Conservation (phyloP, 2,797 vertebrate genomes). For the Onychomys leucogaster region DNA sequence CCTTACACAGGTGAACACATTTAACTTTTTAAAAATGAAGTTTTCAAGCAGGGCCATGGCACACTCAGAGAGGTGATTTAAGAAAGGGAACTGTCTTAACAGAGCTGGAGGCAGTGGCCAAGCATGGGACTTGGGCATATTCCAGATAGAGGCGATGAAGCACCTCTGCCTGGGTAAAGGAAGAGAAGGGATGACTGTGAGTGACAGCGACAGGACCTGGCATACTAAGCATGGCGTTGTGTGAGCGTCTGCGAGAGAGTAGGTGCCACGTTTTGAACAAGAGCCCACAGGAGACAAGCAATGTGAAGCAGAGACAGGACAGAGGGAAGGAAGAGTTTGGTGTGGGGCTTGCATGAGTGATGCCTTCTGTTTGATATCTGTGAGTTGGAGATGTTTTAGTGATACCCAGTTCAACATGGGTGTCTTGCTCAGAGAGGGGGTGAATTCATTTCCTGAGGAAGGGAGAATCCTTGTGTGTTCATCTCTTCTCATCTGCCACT, state of each 20-base stretch:
- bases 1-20: background rate
- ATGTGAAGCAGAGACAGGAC: slow-evolving; percentile 41
- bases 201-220: background rate
- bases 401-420: background rate
- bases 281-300: background rate
- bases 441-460: background rate
- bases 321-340: background rate
- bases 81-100: background rate
- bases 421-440: background rate
- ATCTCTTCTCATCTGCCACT: background rate
- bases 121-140: too few species aligned
- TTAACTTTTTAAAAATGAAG: background rate
- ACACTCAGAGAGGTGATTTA: background rate
- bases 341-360: background rate
- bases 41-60: background rate
- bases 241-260: background rate
- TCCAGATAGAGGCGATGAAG: background rate
- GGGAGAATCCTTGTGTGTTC: background rate
- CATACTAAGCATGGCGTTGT: rapidly evolving
- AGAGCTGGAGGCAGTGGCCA: background rate
- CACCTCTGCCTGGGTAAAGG: background rate
- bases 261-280: slow-evolving; percentile 32
- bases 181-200: background rate
- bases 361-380: background rate
- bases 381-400: background rate